Evolutionary conservation across 2,113 vertebrate genomes (phyloP).

Genomic region (Gnathonemus longibarbis): DNA sequence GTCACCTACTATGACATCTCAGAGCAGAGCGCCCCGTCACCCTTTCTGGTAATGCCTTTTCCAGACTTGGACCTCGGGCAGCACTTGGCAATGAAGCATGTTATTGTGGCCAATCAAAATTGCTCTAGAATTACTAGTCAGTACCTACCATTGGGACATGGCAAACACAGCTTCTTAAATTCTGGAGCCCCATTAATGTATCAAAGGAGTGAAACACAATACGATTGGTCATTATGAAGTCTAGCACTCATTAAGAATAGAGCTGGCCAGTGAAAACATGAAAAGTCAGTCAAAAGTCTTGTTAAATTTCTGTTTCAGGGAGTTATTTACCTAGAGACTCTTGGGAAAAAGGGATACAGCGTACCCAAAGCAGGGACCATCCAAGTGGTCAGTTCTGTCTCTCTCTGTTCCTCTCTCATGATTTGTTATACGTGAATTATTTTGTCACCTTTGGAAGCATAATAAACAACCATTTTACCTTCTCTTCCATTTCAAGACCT

Average conservation of each 20-base stretch:
- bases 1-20: slow-evolving; percentile 96
- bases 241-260: background rate
- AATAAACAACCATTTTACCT: too few relatives aligned
- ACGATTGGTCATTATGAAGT: background rate
- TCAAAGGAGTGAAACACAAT: background rate
- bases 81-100: background rate
- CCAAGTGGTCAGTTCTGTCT: slow-evolving; percentile 79
- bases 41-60: slow-evolving; percentile 75
- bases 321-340: slow-evolving; percentile 82
- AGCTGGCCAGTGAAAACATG: background rate
- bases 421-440: background rate
- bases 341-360: slow-evolving; percentile 97
- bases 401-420: background rate
- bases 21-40: slow-evolving; percentile 84
- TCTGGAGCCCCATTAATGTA: background rate
- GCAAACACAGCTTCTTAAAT: background rate
- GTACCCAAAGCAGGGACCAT: slow-evolving; percentile 97
- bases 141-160: background rate
- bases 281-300: background rate
- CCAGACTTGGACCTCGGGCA: background rate
- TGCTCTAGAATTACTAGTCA: background rate
- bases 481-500: slow-evolving; percentile 68
- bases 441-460: background rate
- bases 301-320: slow-evolving; percentile 58
- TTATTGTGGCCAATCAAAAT: background rate